These are phyloP conservation scores for Pilophorus perplexus DNA, from an alignment of 2,888 invertebrate species.

Conservation along the genomic window DNA sequence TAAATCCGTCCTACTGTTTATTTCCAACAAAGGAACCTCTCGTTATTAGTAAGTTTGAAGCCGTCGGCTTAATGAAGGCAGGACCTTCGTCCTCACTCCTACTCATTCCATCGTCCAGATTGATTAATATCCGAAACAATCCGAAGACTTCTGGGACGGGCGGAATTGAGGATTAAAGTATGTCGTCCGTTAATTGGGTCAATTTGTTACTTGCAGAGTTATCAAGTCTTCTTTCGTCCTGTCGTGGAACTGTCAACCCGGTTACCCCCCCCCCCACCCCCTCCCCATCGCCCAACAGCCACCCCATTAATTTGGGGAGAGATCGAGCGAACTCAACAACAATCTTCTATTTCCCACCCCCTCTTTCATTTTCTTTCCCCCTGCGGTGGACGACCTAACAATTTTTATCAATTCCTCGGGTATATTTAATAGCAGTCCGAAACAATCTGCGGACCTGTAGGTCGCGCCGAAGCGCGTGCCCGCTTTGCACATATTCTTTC, in stretches of 20 bases:
- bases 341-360: neutral
- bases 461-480: no score
- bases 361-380: no score
- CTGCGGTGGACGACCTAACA: no score
- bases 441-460: no score
- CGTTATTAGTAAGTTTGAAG: conserved; percentile 28
- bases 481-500: no score
- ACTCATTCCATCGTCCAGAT: conserved; percentile 1
- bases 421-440: no score
- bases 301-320: conserved; percentile 21
- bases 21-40: conserved; percentile 15
- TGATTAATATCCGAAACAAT: conserved; percentile 34
- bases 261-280: conserved; percentile 5
- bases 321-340: conserved; percentile 21
- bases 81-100: no score
- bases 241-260: neutral
- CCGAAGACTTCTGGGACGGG: neutral
- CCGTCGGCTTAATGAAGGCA: conserved; percentile 2
- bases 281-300: neutral
- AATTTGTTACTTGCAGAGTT: conserved; percentile 38
- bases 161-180: conserved; percentile 26
- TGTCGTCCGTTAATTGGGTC: conserved; percentile 36
- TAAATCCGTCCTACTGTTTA: conserved; percentile 12
- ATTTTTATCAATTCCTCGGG: no score
- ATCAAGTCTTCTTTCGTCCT: conserved; percentile 27